These are phyloP conservation scores for Variabilichromis moorii DNA, from an alignment of 2,113 vertebrate genomes.

Conservation along the genomic window DNA sequence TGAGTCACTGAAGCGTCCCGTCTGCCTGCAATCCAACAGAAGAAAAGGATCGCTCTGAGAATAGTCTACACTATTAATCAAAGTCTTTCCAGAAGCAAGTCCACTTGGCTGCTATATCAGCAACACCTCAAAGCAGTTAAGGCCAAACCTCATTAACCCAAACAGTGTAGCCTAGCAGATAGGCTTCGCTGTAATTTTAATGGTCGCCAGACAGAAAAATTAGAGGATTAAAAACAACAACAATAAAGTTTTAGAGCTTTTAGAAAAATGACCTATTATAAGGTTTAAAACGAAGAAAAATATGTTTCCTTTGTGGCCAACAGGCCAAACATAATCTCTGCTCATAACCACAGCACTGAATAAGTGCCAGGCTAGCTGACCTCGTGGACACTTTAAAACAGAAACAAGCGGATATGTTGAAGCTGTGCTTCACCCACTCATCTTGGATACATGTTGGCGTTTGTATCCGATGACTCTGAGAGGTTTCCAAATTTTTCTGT, in stretches of 20 bases:
- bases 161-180: neutral
- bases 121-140: neutral
- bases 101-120: neutral
- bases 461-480: no score
- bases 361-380: accelerated
- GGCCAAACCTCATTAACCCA: neutral
- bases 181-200: neutral
- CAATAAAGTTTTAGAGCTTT: neutral
- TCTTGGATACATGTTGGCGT: no score
- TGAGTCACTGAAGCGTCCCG: neutral
- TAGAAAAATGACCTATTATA: neutral
- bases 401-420: neutral
- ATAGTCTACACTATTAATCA: neutral
- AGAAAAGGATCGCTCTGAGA: accelerated
- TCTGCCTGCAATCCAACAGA: neutral
- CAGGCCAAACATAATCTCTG: neutral
- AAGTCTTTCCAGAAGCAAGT: neutral
- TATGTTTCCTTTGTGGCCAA: neutral
- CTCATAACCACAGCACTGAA: neutral
- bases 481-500: no score
- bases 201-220: neutral
- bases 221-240: neutral
- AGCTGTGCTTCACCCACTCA: neutral
- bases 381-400: neutral
- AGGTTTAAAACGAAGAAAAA: neutral